Evolutionary conservation across 1,140 invertebrate species (phyloP).

Genomic region (Diabrotica virgifera): DNA sequence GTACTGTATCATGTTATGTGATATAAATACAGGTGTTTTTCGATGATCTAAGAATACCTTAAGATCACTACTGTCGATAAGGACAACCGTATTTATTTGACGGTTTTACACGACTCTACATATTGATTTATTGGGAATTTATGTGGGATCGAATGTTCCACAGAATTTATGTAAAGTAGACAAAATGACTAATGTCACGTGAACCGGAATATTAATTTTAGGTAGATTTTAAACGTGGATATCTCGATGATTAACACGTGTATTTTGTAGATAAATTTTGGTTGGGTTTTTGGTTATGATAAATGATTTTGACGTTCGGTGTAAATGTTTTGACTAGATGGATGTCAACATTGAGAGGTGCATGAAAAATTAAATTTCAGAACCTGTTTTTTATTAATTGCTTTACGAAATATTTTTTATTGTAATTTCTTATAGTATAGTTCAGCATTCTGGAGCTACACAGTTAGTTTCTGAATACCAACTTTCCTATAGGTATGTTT

Average conservation of each 20-base stretch:
- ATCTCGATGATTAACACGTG: neutral
- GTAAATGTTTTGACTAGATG: no score
- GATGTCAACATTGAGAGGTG: no score
- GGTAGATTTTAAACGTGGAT: neutral
- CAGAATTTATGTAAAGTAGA: slow-evolving; percentile 6
- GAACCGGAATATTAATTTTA: neutral
- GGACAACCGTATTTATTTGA: slow-evolving; percentile 18
- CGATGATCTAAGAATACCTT: slow-evolving; percentile 11
- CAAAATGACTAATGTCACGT: slow-evolving; percentile 6
- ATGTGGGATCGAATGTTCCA: slow-evolving; percentile 15
- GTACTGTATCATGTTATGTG: neutral
- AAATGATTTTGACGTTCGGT: no score
- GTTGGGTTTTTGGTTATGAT: no score
- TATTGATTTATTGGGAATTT: slow-evolving; percentile 23
- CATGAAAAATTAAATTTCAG: no score
- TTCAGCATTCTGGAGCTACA: no score
- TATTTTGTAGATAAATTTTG: neutral
- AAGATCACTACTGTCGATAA: slow-evolving; percentile 19
- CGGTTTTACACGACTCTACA: slow-evolving; percentile 6
- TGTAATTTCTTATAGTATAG: no score
- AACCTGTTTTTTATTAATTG: no score
- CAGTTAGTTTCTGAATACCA: no score
- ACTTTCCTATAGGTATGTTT: no score
- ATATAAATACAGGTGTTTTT: slow-evolving; percentile 18
- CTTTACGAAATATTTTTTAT: no score